Evolutionary conservation across 1,140 invertebrate genomes (phyloP).

Genomic region (Drosophila orosa): DNA sequence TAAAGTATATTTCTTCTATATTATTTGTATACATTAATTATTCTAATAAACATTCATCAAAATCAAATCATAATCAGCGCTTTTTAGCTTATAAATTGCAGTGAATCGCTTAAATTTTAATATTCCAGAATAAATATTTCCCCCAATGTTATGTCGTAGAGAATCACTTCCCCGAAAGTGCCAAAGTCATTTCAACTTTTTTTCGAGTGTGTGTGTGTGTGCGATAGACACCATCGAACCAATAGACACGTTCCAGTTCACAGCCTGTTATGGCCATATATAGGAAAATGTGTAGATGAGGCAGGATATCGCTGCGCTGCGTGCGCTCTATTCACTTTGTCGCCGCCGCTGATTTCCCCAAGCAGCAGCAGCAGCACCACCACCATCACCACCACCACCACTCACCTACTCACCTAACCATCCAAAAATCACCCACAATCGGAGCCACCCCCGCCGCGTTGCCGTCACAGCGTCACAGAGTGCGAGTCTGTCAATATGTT

Average conservation of each 20-base stretch:
- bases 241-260: slow-evolving; percentile 41
- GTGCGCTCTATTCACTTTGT: slow-evolving; percentile 54
- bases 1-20: too few relatives aligned
- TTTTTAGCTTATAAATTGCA: not conserved
- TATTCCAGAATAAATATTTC: not conserved
- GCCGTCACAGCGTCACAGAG: slow-evolving; percentile 19
- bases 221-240: slow-evolving; percentile 14
- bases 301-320: slow-evolving; percentile 21
- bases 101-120: not conserved
- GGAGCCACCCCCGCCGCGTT: not conserved
- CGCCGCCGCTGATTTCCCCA: slow-evolving; percentile 69
- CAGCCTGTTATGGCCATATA: slow-evolving; percentile 26
- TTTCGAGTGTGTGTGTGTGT: slow-evolving; percentile 24
- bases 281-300: slow-evolving; percentile 3
- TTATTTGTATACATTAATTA: too few relatives aligned
- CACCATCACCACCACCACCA: not conserved
- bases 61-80: not conserved
- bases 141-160: not conserved
- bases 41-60: not conserved
- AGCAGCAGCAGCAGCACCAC: slow-evolving; percentile 28
- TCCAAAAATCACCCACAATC: not conserved
- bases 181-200: slow-evolving; percentile 18
- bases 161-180: slow-evolving; percentile 1
- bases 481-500: slow-evolving; percentile 73
- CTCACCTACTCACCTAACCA: not conserved